phyloP scores from a whole-genome alignment of 2,797 vertebrate species.

The Lepidocolaptes lacrymiger region DNA sequence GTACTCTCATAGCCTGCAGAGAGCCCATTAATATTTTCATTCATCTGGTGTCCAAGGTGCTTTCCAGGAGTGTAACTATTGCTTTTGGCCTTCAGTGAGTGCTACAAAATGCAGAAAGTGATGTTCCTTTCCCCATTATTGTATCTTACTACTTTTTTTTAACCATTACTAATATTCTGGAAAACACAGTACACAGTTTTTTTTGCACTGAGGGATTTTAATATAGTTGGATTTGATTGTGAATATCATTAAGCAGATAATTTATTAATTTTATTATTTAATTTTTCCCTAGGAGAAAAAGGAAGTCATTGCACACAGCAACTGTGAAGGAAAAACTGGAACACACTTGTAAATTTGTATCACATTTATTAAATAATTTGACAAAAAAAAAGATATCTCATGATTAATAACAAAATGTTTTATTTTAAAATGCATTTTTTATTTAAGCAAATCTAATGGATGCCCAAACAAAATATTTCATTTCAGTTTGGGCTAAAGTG shows the following conservation, averaged over 20 bases:
- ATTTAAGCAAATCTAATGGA: not conserved
- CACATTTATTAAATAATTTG: not conserved
- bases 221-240: not conserved
- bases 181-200: not conserved
- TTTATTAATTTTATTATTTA: too few species aligned
- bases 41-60: not conserved
- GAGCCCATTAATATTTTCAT: not conserved
- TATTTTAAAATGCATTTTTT: not conserved
- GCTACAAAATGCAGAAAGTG: not conserved
- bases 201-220: not conserved
- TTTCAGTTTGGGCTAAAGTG: not conserved
- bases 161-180: not conserved
- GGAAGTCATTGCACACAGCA: not conserved
- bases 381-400: not conserved
- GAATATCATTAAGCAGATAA: not conserved
- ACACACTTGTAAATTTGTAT: not conserved
- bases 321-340: not conserved
- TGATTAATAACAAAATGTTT: not conserved
- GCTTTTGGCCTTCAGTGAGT: not conserved
- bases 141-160: fast-evolving
- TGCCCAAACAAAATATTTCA: not conserved
- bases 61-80: not conserved
- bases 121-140: not conserved
- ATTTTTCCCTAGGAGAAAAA: not conserved
- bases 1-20: not conserved